Conservation (phyloP, 2,113 vertebrate species). For the Microcebus murinus region DNA sequence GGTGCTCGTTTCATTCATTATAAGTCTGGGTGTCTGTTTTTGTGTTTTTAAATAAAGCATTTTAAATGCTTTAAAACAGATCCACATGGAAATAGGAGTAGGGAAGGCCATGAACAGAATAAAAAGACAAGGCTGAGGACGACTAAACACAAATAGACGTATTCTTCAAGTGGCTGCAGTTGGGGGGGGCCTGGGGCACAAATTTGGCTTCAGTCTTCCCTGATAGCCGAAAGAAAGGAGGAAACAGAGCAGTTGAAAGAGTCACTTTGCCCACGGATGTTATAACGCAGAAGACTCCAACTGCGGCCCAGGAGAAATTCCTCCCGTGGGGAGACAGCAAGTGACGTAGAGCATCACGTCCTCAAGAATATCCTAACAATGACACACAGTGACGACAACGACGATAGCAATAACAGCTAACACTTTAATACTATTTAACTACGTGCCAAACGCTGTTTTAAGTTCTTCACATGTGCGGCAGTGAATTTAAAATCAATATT, state of each 20-base stretch:
- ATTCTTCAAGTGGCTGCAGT: not conserved
- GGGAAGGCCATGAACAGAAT: not conserved
- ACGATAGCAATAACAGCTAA: accelerated
- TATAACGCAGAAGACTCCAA: not conserved
- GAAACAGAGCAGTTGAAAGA: not conserved
- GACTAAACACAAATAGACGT: not conserved
- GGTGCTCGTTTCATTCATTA: not conserved
- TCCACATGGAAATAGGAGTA: not conserved
- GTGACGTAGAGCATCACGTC: accelerated
- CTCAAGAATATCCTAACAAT: not conserved
- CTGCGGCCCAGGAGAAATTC: not conserved
- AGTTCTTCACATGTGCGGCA: not conserved
- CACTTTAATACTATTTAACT: not conserved
- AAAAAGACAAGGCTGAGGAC: not conserved
- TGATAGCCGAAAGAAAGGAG: not conserved
- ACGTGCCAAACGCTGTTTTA: not conserved
- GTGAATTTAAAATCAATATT: not conserved
- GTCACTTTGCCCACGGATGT: not conserved
- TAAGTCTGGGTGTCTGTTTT: not conserved
- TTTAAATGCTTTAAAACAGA: not conserved
- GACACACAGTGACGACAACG: accelerated
- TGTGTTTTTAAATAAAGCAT: constrained; percentile 16
- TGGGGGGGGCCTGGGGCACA: not conserved
- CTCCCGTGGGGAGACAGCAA: not conserved
- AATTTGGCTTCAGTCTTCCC: not conserved